A percentile compares a stretch with the other conserved stretches of the same genome.
These are phyloP conservation scores for Protonemura montana DNA, from an alignment of 2,888 invertebrate species.

Conservation along the genomic window DNA sequence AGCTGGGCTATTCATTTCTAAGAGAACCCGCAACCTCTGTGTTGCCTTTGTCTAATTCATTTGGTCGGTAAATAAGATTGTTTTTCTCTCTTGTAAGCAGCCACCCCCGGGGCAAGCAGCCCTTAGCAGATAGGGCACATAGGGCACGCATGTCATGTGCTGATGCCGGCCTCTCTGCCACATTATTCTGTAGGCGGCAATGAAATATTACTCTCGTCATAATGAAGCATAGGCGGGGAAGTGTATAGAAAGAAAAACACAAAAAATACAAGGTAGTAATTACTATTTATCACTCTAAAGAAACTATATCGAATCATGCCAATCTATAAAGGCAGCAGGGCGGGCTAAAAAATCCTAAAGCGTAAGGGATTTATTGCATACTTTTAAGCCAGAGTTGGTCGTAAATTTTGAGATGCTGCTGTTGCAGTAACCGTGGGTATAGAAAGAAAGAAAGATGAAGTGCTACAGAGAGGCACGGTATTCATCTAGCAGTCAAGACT, in stretches of 20 bases:
- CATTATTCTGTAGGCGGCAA: constrained; percentile 51
- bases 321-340: constrained; percentile 49
- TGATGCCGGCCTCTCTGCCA: constrained; percentile 47
- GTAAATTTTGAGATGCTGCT: constrained; percentile 59
- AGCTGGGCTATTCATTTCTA: background rate
- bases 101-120: constrained; percentile 20
- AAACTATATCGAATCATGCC: constrained; percentile 52
- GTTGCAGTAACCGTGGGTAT: constrained; percentile 45
- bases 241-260: constrained; percentile 42
- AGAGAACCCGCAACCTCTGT: constrained; percentile 29
- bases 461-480: constrained; percentile 44
- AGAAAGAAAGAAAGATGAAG: constrained; percentile 48
- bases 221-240: constrained; percentile 49
- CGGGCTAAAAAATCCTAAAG: constrained; percentile 42
- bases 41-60: constrained; percentile 37
- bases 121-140: constrained; percentile 12
- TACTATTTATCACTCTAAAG: constrained; percentile 51
- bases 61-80: constrained; percentile 37
- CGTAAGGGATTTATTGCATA: constrained; percentile 60
- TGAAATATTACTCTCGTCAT: constrained; percentile 51
- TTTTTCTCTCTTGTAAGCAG: constrained; percentile 16
- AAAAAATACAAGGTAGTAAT: constrained; percentile 50
- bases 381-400: constrained; percentile 62
- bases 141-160: constrained; percentile 38
- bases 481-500: constrained; percentile 45